Evolutionary conservation across 2,797 vertebrate species (phyloP).

Genomic region (Rhinophrynus dorsalis): DNA sequence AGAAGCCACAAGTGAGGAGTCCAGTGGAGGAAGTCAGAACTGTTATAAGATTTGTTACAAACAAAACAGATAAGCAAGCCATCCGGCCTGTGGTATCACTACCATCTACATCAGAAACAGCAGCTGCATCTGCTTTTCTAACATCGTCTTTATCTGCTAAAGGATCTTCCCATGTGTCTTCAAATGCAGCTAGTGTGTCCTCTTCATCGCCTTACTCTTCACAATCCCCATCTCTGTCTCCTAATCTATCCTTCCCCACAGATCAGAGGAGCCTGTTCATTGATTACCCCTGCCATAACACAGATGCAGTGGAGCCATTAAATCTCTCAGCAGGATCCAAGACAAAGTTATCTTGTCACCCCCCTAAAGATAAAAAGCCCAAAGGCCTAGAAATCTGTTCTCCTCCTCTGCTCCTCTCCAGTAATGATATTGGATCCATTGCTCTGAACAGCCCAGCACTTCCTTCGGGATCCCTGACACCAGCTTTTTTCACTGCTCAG

Average conservation of each 20-base stretch:
- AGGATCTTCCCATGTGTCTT: conserved; percentile 70
- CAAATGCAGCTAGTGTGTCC: conserved; percentile 67
- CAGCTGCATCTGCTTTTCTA: conserved; percentile 70
- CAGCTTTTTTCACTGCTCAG: conserved; percentile 93
- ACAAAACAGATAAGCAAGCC: conserved; percentile 73
- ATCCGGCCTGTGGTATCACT: conserved; percentile 75
- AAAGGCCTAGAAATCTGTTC: conserved; percentile 90
- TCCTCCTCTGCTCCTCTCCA: conserved; percentile 83
- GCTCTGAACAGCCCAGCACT: conserved; percentile 92
- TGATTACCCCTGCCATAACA: conserved; percentile 70
- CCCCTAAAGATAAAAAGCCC: conserved; percentile 89
- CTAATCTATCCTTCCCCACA: conserved; percentile 67
- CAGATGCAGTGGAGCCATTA: conserved; percentile 81
- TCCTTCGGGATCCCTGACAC: conserved; percentile 89
- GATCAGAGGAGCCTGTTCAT: conserved; percentile 77
- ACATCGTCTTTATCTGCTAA: conserved; percentile 71
- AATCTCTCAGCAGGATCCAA: conserved; percentile 91
- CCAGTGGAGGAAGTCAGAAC: conserved; percentile 83
- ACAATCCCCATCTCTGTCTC: conserved; percentile 73
- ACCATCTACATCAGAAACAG: conserved; percentile 70
- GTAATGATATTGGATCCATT: conserved; percentile 88
- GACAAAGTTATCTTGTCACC: conserved; percentile 79
- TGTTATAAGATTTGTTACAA: conserved; percentile 90
- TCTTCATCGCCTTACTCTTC: conserved; percentile 68
- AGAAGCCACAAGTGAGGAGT: conserved; percentile 64